Conservation (phyloP, 2,888 invertebrate species). For the Xestia xanthographa region DNA sequence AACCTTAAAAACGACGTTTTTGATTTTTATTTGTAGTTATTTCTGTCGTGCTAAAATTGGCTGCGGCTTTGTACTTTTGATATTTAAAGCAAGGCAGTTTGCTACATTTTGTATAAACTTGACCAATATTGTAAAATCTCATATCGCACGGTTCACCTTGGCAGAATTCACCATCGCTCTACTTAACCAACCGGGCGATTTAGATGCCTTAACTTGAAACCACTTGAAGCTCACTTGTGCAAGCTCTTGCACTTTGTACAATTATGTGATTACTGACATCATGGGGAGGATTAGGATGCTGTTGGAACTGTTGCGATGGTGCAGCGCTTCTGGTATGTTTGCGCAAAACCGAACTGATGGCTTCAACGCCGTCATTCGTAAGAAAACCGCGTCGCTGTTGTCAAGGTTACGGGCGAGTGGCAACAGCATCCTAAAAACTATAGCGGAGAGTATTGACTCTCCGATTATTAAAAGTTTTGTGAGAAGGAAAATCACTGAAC, state of each 20-base stretch:
- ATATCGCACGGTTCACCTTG: constrained; percentile 65
- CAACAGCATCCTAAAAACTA: no score
- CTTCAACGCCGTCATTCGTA: no score
- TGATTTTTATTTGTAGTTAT: neutral
- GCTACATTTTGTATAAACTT: constrained; percentile 15
- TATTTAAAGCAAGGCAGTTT: constrained; percentile 11
- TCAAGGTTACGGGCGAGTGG: no score
- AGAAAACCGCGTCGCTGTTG: no score
- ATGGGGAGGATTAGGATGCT: no score
- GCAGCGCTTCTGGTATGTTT: no score
- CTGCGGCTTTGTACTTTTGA: neutral
- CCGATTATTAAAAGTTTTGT: no score
- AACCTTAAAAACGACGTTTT: neutral
- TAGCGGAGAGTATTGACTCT: no score
- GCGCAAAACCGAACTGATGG: no score
- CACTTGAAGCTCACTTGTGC: constrained; percentile 40
- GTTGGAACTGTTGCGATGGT: no score
- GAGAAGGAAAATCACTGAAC: no score
- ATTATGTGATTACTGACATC: constrained; percentile 13
- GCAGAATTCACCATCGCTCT: constrained; percentile 53
- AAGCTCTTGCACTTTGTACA: constrained; percentile 19
- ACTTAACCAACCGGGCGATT: constrained; percentile 52
- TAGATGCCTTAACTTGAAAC: constrained; percentile 27
- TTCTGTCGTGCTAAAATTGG: neutral
- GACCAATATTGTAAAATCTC: constrained; percentile 33